Base-by-base conservation (phyloP, 1,140 invertebrate genomes). In the Macrocentrus cingulum region DNA sequence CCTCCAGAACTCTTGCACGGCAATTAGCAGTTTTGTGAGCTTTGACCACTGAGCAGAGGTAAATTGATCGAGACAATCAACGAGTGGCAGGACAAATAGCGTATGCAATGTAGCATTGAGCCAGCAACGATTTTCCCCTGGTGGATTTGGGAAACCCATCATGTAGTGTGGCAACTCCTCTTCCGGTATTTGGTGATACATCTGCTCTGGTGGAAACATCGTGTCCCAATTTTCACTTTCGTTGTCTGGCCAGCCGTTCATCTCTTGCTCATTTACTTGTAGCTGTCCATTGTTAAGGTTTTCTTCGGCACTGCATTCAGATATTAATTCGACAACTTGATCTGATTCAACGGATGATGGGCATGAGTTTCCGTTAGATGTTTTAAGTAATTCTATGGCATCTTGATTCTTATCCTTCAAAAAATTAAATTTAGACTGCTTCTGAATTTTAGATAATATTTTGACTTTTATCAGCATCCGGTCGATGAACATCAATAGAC, bases 71-170 rank as follows among this genome's bases (percentile, higher is more conserved):
- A 74, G 59, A 11, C 69, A 60, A 16, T 72, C 65, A 5, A 64
- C 55, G 13, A 74, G 58, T 7, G 72, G 74, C 2, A 74, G 53
- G 4, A 70, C 63, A 60, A 76, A 76, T 0, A 76, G 57, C 5
- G 67, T 66, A 19, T 76, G 74, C 11, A 76, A 34, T 2, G 69
- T 73, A 1, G 72, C 70, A 55, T 76, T 76, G 0, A 70, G 56
- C 74, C 74, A 76, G 45, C 74, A 76, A 32, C 70, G 64, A 59
- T 76, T 76, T 63, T 76, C 71, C 15, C 69, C 68, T 3, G 71
- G 69, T 23, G 71, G 74, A 65, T 76, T 76, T 19, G 72, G 74
- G 49, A 76, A 76, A 11, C 74, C 74, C 18, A 64, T 62, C 55
- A 70, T 48, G 32, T 65, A 72, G 44, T 71, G 64, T 0, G 71